Evolutionary conservation across 1,140 invertebrate genomes (phyloP).

Genomic region (Metopolophium dirhodum): DNA sequence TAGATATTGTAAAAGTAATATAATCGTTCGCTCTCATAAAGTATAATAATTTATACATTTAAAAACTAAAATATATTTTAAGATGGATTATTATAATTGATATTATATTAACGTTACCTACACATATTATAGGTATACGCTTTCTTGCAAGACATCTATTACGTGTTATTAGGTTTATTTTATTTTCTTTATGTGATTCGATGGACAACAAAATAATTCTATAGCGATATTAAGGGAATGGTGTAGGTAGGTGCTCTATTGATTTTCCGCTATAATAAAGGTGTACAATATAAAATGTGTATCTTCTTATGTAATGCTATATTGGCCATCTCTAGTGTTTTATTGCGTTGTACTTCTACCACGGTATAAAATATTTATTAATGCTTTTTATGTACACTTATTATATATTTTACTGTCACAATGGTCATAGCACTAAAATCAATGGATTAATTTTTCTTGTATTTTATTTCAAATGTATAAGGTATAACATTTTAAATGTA

Average conservation of each 20-base stretch:
- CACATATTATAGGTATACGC: too few species aligned
- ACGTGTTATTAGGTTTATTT: too few species aligned
- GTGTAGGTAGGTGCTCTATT: neutral
- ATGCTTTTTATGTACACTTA: neutral
- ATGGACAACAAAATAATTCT: neutral
- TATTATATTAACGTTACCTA: too few species aligned
- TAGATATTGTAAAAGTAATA: neutral
- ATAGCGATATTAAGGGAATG: neutral
- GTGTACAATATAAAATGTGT: neutral
- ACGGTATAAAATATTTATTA: constrained; percentile 15
- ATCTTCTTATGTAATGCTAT: neutral
- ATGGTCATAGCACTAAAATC: neutral
- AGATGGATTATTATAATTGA: neutral
- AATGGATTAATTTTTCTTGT: neutral
- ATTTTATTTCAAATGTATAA: neutral
- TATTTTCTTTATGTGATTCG: neutral
- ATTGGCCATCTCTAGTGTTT: neutral
- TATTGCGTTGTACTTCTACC: neutral
- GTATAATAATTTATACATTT: neutral
- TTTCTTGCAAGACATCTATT: neutral
- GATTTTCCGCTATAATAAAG: neutral
- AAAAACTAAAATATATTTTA: neutral
- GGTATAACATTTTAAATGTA: too few species aligned
- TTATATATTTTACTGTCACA: neutral
- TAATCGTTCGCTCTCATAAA: neutral